Conservation (phyloP, 23 tunicate genomes). For the Halocynthia roretzi region DNA sequence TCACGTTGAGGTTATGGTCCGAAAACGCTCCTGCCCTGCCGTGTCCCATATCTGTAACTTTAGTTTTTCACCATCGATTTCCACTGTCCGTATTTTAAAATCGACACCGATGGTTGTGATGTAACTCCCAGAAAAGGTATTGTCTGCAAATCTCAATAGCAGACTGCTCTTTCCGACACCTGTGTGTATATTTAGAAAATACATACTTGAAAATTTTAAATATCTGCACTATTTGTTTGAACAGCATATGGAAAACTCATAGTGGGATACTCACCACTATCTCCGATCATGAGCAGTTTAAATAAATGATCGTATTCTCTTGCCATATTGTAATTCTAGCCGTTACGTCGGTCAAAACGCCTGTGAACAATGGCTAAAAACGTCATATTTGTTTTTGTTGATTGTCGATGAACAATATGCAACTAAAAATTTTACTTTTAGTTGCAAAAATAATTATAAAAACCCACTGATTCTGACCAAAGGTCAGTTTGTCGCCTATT, state of each 20-base stretch:
- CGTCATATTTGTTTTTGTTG: no score
- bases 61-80: slow-evolving; percentile 85
- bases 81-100: slow-evolving; percentile 93
- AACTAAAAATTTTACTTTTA: no score
- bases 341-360: no score
- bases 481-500: no score
- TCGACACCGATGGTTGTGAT: slow-evolving; percentile 99
- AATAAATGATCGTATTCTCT: slow-evolving; percentile 91
- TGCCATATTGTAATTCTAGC: slow-evolving; percentile 8
- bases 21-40: slow-evolving; percentile 97
- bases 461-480: no score
- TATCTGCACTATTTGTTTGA: neutral
- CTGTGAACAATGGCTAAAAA: no score
- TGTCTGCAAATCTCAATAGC: slow-evolving; percentile 92
- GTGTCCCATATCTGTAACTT: slow-evolving; percentile 98
- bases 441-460: no score
- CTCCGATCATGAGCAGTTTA: slow-evolving; percentile 88
- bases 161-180: slow-evolving; percentile 99
- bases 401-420: no score
- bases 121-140: slow-evolving; percentile 96
- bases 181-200: neutral
- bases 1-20: slow-evolving; percentile 97
- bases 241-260: neutral
- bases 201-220: neutral
- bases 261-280: slow-evolving; percentile 67